Conservation (phyloP, 2,888 invertebrate genomes). For the Tetanocera ferruginea region DNA sequence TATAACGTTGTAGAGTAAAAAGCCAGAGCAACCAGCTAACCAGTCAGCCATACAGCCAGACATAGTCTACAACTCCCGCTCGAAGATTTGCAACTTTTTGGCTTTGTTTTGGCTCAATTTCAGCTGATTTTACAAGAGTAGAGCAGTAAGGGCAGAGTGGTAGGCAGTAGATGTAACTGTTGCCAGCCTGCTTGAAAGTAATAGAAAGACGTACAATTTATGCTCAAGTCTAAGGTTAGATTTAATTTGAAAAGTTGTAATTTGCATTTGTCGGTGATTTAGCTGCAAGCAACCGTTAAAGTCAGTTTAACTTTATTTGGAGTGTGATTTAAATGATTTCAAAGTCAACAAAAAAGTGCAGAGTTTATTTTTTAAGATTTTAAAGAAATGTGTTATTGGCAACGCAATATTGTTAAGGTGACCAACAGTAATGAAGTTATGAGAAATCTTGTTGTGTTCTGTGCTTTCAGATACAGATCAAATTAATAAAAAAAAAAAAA, state of each 20-base stretch:
- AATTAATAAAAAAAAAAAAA: no score
- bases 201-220: conserved; percentile 10
- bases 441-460: no score
- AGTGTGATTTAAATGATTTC: conserved; percentile 15
- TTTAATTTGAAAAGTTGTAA: conserved; percentile 38
- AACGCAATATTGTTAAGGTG: no score
- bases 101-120: conserved; percentile 20
- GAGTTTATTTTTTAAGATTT: no score
- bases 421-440: no score
- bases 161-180: not conserved
- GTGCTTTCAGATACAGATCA: no score
- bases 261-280: conserved; percentile 33
- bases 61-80: not conserved
- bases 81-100: conserved; percentile 32
- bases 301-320: conserved; percentile 23
- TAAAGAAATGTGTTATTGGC: no score
- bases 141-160: not conserved
- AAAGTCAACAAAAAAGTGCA: not conserved
- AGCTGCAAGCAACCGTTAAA: not conserved
- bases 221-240: conserved; percentile 29
- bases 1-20: not conserved
- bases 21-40: not conserved
- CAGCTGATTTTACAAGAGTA: not conserved
- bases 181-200: not conserved
- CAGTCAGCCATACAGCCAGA: not conserved